A percentile compares a stretch with the other conserved stretches of the same genome.
These are phyloP conservation scores for Ahaetulla prasina DNA, from an alignment of 2,113 vertebrate species.

Conservation along the genomic window DNA sequence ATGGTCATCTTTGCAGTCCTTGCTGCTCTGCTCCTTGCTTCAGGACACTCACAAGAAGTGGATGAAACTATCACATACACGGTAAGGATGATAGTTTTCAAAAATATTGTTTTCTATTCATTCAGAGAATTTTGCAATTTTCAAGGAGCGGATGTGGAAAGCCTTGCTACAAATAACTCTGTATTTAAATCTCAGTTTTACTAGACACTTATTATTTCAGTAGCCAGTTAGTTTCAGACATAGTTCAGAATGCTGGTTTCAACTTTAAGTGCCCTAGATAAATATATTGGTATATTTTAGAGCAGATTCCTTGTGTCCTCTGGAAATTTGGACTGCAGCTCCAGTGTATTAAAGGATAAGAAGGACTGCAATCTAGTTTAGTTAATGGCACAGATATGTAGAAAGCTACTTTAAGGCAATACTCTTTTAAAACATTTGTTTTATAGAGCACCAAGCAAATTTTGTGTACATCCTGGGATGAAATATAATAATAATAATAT, in stretches of 20 bases:
- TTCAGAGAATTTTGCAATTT: not conserved
- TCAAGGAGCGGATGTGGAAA: too few relatives aligned
- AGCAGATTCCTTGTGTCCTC: not conserved
- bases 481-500: too few relatives aligned
- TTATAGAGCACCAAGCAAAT: not conserved
- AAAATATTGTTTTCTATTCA: conserved; percentile 5
- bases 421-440: not conserved
- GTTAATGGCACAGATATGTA: not conserved
- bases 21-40: conserved; percentile 76
- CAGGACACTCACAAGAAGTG: conserved; percentile 80
- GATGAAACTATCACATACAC: conserved; percentile 92
- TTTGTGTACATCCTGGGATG: not conserved
- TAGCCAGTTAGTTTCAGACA: not conserved
- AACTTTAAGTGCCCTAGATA: not conserved
- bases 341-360: not conserved
- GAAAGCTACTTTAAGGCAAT: not conserved
- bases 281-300: not conserved
- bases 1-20: conserved; percentile 86
- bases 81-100: conserved; percentile 64
- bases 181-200: not conserved
- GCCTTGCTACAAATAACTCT: not conserved
- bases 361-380: not conserved
- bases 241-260: not conserved
- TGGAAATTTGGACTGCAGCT: too few relatives aligned
- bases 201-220: not conserved